Conservation (phyloP, 1,140 invertebrate species). For the Drosophila trapezifrons region DNA sequence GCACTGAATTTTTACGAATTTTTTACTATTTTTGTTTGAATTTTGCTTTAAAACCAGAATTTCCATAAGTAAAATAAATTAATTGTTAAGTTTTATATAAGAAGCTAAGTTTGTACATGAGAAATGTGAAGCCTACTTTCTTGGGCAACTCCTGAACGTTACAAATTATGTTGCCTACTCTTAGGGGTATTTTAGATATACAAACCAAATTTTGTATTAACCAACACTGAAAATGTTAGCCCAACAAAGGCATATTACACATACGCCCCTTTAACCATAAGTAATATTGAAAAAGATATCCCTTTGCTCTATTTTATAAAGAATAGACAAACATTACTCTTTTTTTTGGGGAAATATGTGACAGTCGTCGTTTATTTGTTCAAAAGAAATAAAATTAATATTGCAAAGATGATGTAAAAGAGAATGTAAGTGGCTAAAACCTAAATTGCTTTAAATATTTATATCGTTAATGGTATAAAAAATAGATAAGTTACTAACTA, state of each 20-base stretch:
- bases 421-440: constrained; percentile 57
- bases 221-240: background rate
- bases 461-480: constrained; percentile 45
- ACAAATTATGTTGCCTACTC: background rate
- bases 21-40: background rate
- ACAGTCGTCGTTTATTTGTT: constrained; percentile 64
- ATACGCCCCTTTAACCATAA: constrained; percentile 1
- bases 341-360: constrained; percentile 3
- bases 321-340: background rate
- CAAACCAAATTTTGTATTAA: background rate
- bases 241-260: background rate
- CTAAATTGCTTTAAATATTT: constrained; percentile 68
- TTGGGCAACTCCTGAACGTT: background rate
- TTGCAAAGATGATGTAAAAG: constrained; percentile 71
- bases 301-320: no score
- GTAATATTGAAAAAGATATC: no score
- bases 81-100: no score
- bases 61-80: no score
- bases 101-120: no score
- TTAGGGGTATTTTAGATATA: background rate
- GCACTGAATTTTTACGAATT: background rate
- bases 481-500: constrained; percentile 58
- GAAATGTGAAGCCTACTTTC: constrained; percentile 4
- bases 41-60: no score
- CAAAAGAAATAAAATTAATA: constrained; percentile 75